phyloP scores from a whole-genome alignment of 2,113 vertebrate species.

The Syngnathus floridae region DNA sequence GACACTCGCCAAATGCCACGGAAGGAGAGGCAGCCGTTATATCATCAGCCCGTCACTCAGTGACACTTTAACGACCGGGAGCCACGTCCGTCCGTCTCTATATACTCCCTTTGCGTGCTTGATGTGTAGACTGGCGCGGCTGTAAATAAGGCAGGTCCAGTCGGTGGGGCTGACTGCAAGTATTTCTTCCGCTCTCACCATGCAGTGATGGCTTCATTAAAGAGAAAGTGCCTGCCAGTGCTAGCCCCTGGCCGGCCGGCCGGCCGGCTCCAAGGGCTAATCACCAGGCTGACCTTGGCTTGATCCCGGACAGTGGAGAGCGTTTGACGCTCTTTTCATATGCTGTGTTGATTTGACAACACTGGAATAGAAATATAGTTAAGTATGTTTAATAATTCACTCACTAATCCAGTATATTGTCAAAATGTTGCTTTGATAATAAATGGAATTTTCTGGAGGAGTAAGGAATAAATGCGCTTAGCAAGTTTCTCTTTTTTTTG shows the following conservation, averaged over 20 bases:
- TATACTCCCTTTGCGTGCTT: conserved; percentile 33
- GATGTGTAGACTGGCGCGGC: conserved; percentile 42
- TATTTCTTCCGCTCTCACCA: conserved; percentile 40
- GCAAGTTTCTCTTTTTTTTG: background rate
- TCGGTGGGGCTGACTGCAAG: conserved; percentile 44
- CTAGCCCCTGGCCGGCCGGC: conserved; percentile 19
- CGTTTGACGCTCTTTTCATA: conserved; percentile 8
- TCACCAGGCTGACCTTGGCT: conserved; percentile 53
- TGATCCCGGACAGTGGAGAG: conserved; percentile 44
- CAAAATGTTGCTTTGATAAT: background rate
- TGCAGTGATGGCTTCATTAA: conserved; percentile 54
- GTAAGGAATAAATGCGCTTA: background rate
- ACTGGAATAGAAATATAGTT: too few species aligned
- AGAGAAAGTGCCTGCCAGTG: conserved; percentile 42
- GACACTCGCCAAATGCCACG: conserved; percentile 16
- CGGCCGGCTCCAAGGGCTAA: conserved; percentile 42
- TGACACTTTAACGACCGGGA: conserved; percentile 38
- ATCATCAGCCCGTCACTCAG: conserved; percentile 35
- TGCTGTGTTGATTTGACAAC: conserved; percentile 9
- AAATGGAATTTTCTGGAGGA: background rate
- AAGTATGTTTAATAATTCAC: too few species aligned
- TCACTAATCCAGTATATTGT: too few species aligned
- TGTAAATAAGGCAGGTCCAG: conserved; percentile 51
- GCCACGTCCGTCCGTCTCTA: conserved; percentile 14
- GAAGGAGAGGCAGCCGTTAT: conserved; percentile 12